Percentiles rank a stretch among this genome's conserved stretches.
Evolutionary conservation across 2,113 vertebrate species (phyloP).

Genomic region (Vombatus ursinus): DNA sequence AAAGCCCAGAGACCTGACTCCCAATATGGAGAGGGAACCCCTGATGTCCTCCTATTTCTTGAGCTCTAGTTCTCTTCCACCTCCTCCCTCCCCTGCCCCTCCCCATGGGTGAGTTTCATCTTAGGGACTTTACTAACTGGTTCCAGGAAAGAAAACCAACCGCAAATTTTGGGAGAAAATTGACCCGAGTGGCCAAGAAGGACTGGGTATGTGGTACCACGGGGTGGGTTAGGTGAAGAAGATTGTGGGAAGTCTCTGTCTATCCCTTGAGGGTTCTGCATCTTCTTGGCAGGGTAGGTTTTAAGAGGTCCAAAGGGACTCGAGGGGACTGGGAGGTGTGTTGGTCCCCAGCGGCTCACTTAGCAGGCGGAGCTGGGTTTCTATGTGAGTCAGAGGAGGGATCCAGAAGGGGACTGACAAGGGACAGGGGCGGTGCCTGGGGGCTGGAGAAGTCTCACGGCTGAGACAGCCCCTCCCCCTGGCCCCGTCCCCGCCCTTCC

Average conservation of each 20-base stretch:
- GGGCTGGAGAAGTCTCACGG: background rate
- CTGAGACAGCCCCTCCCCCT: fast-evolving
- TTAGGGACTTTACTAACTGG: background rate
- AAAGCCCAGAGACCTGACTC: background rate
- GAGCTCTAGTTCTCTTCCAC: background rate
- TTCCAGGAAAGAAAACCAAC: background rate
- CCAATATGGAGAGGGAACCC: background rate
- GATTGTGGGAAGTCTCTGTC: background rate
- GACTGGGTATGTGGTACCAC: background rate
- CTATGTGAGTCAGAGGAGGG: background rate
- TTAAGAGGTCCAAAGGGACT: background rate
- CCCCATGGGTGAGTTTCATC: background rate
- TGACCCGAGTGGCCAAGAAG: background rate
- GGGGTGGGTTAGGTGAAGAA: background rate
- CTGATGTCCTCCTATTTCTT: background rate
- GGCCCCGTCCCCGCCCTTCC: background rate
- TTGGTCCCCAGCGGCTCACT: background rate
- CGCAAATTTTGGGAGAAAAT: background rate
- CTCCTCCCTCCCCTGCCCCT: background rate
- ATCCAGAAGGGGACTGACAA: background rate
- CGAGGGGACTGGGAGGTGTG: background rate
- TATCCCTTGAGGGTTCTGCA: background rate
- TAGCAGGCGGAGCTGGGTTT: background rate
- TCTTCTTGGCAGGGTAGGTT: background rate
- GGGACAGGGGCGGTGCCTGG: background rate